Evolutionary conservation across 2,888 invertebrate genomes (phyloP), one percentile per base, ranked within the genome.

Genomic region (Tenthredo amoena): DNA sequence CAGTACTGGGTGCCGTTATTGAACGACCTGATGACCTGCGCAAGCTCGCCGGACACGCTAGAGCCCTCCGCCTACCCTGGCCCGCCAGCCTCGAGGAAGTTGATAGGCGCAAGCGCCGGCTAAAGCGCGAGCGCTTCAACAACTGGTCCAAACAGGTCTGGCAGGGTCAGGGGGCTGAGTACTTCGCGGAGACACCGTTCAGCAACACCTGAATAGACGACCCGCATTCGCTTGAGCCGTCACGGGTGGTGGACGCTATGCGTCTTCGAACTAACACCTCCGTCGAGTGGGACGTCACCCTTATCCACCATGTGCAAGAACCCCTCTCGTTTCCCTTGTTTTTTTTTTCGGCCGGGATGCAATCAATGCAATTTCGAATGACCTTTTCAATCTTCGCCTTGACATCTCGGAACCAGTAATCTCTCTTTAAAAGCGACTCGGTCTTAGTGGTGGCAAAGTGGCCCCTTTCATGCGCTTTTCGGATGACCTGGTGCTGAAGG

Each of bases 41-140:
- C 0, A 62, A 26, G 26, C 21, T 62, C 0, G 0, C 2, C 7
- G 62, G 26, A 4, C 10, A 26, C 62, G 62, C 62, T 1, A 9
- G 3, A 21, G 62, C 62, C 37, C 76, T 76, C 47, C n/a, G 50
- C 12, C 1, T 76, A 0, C 43, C 47, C 2, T 76, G 93, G 92
- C 93, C 93, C 91, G 93, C 94, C 94, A 94, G 93, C 93, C 18
- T 55, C 4, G n/a, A 43, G 37, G 26, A 72, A 1, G 15, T 74
- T 1, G 43, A 84, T 0, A 12, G 7, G 18, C 2, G 9, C 50
- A 84, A 84, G 21, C 31, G 21, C 15, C n/a, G 47, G 1, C 0
- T 26, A 5, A 15, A 62, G 37, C n/a, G n/a, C 12, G 55, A 37
- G 1, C 37, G 1, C 37, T 18, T 37, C 3, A 12, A 18, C 0